Evolutionary conservation across 2,888 invertebrate species (phyloP).

Genomic region (Aromia moschata): DNA sequence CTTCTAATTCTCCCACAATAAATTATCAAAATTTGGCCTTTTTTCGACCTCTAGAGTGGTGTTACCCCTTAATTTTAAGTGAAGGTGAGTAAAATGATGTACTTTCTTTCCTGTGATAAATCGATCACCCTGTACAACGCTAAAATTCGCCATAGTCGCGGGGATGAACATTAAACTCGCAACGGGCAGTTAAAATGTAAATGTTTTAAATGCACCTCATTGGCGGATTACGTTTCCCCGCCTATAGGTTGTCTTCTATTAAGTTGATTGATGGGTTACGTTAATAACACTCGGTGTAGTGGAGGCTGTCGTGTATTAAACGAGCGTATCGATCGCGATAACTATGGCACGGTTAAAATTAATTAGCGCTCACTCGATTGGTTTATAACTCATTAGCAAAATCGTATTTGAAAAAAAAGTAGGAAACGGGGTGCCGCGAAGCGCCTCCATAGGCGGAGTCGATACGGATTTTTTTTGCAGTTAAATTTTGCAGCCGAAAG

Average conservation of each 20-base stretch:
- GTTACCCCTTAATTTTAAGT: too few relatives aligned
- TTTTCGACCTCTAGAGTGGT: too few relatives aligned
- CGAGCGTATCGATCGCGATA: conserved; percentile 28
- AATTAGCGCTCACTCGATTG: conserved; percentile 26
- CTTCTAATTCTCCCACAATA: too few relatives aligned
- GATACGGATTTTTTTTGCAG: too few relatives aligned
- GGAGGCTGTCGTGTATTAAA: conserved; percentile 22
- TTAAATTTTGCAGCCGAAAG: too few relatives aligned
- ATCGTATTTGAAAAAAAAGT: not conserved
- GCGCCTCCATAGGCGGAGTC: not conserved
- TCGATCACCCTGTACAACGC: too few relatives aligned
- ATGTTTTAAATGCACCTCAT: conserved; percentile 10
- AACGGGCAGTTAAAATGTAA: conserved; percentile 16
- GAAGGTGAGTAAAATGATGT: too few relatives aligned
- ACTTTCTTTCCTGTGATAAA: too few relatives aligned
- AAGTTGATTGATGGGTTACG: conserved; percentile 31
- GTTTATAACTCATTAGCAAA: not conserved
- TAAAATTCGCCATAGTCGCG: too few relatives aligned
- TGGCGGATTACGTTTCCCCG: conserved; percentile 13
- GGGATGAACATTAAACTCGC: too few relatives aligned
- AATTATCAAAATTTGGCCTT: too few relatives aligned
- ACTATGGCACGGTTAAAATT: conserved; percentile 11
- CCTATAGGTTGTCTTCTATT: conserved; percentile 21
- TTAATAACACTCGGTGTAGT: conserved; percentile 28
- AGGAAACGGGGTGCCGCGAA: too few relatives aligned